Evolutionary conservation across 2,797 vertebrate genomes (phyloP), one percentile per base, ranked within the genome.

Genomic region (Pelobates cultripes): DNA sequence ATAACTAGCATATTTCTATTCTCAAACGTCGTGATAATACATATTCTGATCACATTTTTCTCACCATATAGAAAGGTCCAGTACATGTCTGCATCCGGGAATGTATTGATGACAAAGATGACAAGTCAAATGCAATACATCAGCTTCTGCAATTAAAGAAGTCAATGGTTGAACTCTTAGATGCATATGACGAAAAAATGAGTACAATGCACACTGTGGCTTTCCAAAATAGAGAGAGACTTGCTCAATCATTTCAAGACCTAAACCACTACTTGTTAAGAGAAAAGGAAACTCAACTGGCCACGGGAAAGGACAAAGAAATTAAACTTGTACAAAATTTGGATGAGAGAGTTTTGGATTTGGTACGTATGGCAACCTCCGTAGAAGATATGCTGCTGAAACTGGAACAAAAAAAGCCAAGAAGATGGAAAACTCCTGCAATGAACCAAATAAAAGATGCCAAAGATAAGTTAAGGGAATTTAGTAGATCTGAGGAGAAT

Each of bases 271-370:
- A 74, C n/a, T 51, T 83, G 43, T 47, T 78, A 70, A 61, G 43
- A 13, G 81, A 83, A 40, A 64, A 79, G 28, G 41, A 78, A n/a
- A 53, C 45, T 14, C 28, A 14, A 6, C 3, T 78, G 71, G 12
- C 15, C 28, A 4, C 69, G 1, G 61, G 12, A 41, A 6, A 51
- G 3, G 9, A 40, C 3, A 13, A 73, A 17, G 64, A 83, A 68
- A 43, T 45, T 7, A 70, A 66, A 53, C n/a, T 55, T 3, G 47
- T 78, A 40, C 12, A 63, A 42, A 41, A 51, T 14, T 73, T 70
- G 7, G 61, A 64, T 7, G 28, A 8, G 3, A 14, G 15, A 64
- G 7, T 47, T 7, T 14, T 47, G 5, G 6, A 51, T 9, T 9
- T 79, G 15, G 3, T 44, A 43, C 15, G 14, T 5, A 43, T 83